A percentile compares a stretch with the other conserved stretches of the same genome.
Conservation (phyloP, 2,888 invertebrate genomes). For the Brassicogethes aeneus region DNA sequence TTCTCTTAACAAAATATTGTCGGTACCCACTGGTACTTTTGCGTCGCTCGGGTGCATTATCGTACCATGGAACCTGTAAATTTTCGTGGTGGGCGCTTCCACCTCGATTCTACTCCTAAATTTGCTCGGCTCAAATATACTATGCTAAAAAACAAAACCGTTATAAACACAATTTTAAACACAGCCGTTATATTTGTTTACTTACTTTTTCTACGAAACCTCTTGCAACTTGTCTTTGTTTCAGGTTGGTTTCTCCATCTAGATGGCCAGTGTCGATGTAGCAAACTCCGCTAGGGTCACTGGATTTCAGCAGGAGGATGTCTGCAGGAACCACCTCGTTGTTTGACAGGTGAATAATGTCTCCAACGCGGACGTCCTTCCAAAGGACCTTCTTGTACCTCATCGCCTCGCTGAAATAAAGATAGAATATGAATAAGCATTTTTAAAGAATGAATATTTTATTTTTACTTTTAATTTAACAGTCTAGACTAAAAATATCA, state of each 20-base stretch:
- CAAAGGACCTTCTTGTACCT: slow-evolving; percentile 80
- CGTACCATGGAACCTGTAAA: slow-evolving; percentile 88
- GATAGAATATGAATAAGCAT: slow-evolving; percentile 4
- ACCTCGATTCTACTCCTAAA: slow-evolving; percentile 83
- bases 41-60: slow-evolving; percentile 72
- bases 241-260: slow-evolving; percentile 94
- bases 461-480: no score
- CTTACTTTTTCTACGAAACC: slow-evolving; percentile 64
- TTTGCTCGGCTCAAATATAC: slow-evolving; percentile 67
- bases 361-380: slow-evolving; percentile 87
- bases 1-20: slow-evolving; percentile 86
- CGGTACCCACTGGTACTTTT: slow-evolving; percentile 74
- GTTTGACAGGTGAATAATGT: slow-evolving; percentile 90
- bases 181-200: not conserved
- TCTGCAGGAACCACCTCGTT: slow-evolving; percentile 97
- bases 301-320: slow-evolving; percentile 78
- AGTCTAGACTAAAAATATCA: no score
- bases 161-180: not conserved
- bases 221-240: slow-evolving; percentile 78
- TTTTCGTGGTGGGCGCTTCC: slow-evolving; percentile 90
- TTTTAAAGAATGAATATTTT: not conserved
- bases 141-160: slow-evolving; percentile 45
- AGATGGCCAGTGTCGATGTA: slow-evolving; percentile 94
- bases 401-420: slow-evolving; percentile 56
- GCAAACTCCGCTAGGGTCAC: slow-evolving; percentile 81